Base-by-base conservation (phyloP, 2,113 vertebrate genomes). In the Scalopus aquaticus region DNA sequence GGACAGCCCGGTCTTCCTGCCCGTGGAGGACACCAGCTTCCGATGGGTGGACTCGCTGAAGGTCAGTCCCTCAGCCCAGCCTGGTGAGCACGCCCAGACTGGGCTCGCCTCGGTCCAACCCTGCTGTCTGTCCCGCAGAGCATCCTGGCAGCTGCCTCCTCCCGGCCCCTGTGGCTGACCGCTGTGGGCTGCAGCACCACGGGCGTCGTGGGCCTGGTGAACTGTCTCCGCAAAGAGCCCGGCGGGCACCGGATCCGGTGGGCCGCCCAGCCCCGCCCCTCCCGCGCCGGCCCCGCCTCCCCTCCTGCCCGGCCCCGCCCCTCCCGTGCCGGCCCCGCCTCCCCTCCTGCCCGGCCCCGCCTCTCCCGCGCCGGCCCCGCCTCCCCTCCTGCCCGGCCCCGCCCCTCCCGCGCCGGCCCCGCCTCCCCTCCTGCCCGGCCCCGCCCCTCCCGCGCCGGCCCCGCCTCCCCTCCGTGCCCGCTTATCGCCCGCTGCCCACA, bases 201-300 rank as follows among this genome's bases (percentile, higher is more conserved):
- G 0, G 99, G 99, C 32, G 96, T 99, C 90, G 98, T 99, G 86
- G 99, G 99, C 91, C 98, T 99, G 99, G 99, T 99, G 93, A 99
- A 99, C 98, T 99, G 99, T 96, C 98, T 99, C 32, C 99, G 99
- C 42, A 99, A 98, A 91, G 99, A 99, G 95, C 98, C 99, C 0
- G 99, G 98, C 0, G 99, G 99, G 16, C 97, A 98, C 88, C 98
- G 99, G n/a, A 98, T 99, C 97, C 99, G 99, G 99, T 99, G 85
- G 64, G 90, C 20, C 44, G 44, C 44, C 44, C 10, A 6, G 2
- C 19, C 4, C 56, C 58, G 8, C 20, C 7, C 17, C 15, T 9
- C 44, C 13, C 35, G 35, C 46, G 49, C 30, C 2, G 0, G 1
- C 37, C 5, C 4, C 1, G 1, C 30, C 56, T 2, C 35, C 9